A percentile compares a stretch with the other conserved stretches of the same genome.
Conservation (phyloP, 2,888 invertebrate genomes). For the Taphrorychus bicolor region DNA sequence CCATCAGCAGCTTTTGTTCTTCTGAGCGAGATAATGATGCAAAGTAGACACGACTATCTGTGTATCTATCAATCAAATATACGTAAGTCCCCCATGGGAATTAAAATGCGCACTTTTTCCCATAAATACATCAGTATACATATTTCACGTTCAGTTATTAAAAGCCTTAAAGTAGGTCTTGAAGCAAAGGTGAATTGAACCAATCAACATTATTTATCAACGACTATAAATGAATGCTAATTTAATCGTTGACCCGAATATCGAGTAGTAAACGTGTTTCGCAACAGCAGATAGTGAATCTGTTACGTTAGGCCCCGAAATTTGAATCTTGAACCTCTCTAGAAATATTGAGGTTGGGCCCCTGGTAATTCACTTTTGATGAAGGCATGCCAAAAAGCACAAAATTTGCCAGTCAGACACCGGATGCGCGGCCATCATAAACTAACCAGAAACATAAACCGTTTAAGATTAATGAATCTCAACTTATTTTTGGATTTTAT, state of each 20-base stretch:
- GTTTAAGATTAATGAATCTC: not conserved
- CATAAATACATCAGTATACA: not conserved
- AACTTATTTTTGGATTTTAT: too few relatives aligned
- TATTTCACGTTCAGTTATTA: not conserved
- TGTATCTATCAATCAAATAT: not conserved
- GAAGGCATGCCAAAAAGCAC: not conserved
- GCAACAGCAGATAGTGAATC: not conserved
- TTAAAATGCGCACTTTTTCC: not conserved
- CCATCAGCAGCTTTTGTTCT: not conserved
- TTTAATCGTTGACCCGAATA: constrained; percentile 18
- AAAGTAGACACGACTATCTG: too few relatives aligned
- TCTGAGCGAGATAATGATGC: too few relatives aligned
- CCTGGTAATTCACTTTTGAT: not conserved
- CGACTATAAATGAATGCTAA: constrained; percentile 12
- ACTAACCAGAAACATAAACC: not conserved
- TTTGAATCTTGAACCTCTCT: not conserved
- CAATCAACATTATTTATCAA: not conserved
- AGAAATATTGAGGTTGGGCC: not conserved
- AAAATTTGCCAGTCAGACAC: not conserved
- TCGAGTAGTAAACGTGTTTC: not conserved
- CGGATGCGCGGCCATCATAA: not conserved
- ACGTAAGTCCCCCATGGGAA: too few relatives aligned
- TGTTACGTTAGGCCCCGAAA: not conserved
- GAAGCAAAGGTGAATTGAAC: not conserved
- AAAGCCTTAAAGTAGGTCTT: not conserved